phyloP scores from a whole-genome alignment of 2,113 vertebrate genomes.

The Festucalex cinctus region DNA sequence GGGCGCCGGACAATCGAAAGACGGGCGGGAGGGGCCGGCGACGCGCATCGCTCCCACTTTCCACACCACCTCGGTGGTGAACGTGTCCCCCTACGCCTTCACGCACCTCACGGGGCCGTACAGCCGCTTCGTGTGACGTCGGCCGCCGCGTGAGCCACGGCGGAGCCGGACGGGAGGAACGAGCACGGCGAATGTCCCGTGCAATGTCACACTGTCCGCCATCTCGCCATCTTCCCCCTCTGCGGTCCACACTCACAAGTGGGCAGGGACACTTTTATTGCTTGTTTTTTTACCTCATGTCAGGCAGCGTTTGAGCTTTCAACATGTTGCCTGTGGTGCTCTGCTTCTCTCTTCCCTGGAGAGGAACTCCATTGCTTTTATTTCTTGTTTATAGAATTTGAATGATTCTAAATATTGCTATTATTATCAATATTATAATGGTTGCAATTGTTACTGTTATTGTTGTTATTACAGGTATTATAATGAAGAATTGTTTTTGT shows the following conservation, averaged over 20 bases:
- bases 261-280: conserved; percentile 62
- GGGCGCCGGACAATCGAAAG: conserved; percentile 75
- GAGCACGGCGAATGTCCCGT: conserved; percentile 54
- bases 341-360: conserved; percentile 68
- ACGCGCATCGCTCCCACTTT: conserved; percentile 85
- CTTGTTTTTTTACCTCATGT: conserved; percentile 80
- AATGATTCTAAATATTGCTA: conserved; percentile 79
- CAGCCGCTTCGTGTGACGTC: conserved; percentile 88
- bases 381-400: conserved; percentile 78
- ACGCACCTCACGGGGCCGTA: conserved; percentile 97
- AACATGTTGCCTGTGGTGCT: conserved; percentile 79
- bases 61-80: conserved; percentile 88
- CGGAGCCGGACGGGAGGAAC: conserved; percentile 40
- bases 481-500: conserved; percentile 70
- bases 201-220: conserved; percentile 45
- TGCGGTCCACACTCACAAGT: conserved; percentile 44
- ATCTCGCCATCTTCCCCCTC: conserved; percentile 57
- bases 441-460: conserved; percentile 81
- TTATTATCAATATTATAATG: conserved; percentile 79
- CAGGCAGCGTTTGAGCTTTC: conserved; percentile 74
- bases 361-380: conserved; percentile 75
- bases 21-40: conserved; percentile 73
- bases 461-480: conserved; percentile 81
- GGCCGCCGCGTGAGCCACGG: conserved; percentile 39
- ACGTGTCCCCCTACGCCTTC: conserved; percentile 93